These are phyloP conservation scores for Tachina grossa DNA, from an alignment of 2,888 invertebrate genomes.

Conservation along the genomic window DNA sequence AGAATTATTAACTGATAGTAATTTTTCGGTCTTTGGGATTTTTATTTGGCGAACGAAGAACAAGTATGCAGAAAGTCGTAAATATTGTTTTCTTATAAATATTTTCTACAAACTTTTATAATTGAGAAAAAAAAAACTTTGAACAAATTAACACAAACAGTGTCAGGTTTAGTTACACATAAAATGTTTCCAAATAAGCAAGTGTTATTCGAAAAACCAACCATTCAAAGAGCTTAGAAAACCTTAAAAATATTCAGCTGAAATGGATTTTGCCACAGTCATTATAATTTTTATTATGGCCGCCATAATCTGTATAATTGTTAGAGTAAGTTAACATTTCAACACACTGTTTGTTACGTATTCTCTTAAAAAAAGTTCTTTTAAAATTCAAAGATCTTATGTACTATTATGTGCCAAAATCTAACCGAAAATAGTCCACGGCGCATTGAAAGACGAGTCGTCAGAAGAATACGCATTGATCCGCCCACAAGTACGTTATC, in stretches of 20 bases:
- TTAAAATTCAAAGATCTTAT: slow-evolving; percentile 53
- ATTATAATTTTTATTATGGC: slow-evolving; percentile 38
- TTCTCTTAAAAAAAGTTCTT: background rate
- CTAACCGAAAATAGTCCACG: background rate
- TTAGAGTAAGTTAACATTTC: slow-evolving; percentile 52
- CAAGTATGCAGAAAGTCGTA: background rate
- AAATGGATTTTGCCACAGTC: slow-evolving; percentile 31
- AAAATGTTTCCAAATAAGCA: background rate
- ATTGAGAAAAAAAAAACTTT: background rate
- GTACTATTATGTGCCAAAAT: slow-evolving; percentile 44
- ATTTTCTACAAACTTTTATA: background rate
- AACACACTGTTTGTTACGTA: background rate
- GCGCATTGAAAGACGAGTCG: slow-evolving; percentile 17
- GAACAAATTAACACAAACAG: background rate
- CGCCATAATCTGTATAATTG: slow-evolving; percentile 17
- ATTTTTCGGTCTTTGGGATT: slow-evolving; percentile 7
- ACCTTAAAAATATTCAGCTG: background rate
- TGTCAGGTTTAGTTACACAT: background rate
- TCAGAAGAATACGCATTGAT: slow-evolving; percentile 50
- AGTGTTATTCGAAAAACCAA: background rate
- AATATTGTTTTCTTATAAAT: background rate
- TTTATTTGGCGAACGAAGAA: slow-evolving; percentile 26
- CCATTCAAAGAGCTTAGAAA: background rate
- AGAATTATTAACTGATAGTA: slow-evolving; percentile 43
- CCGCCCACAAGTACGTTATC: slow-evolving; percentile 1